Base-by-base conservation (phyloP, 2,797 vertebrate genomes). In the Paratrypauchen microcephalus region DNA sequence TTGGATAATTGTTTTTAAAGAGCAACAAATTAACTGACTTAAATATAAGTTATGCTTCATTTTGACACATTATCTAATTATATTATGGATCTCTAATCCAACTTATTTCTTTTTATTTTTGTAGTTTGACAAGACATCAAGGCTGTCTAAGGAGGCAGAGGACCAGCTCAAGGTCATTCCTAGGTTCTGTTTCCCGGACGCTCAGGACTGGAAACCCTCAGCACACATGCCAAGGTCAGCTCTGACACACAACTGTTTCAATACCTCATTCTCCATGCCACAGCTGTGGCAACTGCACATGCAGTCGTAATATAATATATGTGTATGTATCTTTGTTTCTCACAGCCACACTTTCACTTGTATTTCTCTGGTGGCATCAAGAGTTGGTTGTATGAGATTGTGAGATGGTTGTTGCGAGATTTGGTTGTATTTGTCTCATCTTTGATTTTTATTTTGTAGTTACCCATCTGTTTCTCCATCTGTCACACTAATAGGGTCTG, bases 131-230 rank as follows among this genome's bases (percentile, higher is more conserved):
- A 95, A 96, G 87, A 93, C 94, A 8, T 94, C 95, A 59, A 94
- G 93, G 68, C 87, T 96, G 39, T 95, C 96, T 47, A 96, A 89
- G 83, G 97, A 99, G 70, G 96, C 95, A 0, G 97, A 99, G 77
- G 97, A 99, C 78, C 94, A 96, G 73, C 92, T 99, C 48, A 98
- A 94, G 89, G 95, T 97, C 81, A 99, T 99, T 83, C 98, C 98
- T 3, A 95, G 92, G 75, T 99, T 99, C 90, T 99, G 98, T 89
- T 99, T 99, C 88, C 98, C 97, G 0, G 97, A 99, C 87, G 92
- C 94, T 19, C 92, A 94, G 75, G 96, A 97, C 85, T 98, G 97
- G 96, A 91, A 90, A 65, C 96, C 97, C 50, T 92, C 95, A n/a
- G 94, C 93, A 45, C 91, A 97, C 71, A 91, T 94, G 60, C 94